Conservation (phyloP, 2,797 vertebrate species). For the Dallia pectoralis region DNA sequence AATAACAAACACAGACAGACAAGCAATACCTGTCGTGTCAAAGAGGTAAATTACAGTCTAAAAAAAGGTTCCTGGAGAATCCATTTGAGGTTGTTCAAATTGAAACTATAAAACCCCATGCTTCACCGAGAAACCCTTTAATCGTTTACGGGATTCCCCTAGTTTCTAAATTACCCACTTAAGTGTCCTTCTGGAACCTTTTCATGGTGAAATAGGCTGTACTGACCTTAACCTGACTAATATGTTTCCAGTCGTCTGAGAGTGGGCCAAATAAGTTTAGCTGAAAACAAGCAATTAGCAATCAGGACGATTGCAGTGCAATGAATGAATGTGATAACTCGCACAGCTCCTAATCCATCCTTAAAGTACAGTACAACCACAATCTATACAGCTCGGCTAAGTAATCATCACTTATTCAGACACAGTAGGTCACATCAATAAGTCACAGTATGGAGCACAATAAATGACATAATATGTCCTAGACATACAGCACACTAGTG, state of each 20-base stretch:
- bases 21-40: not conserved
- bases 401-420: not conserved
- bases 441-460: not conserved
- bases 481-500: not conserved
- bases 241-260: constrained; percentile 73
- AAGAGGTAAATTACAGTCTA: constrained; percentile 3
- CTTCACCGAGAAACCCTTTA: too few relatives aligned
- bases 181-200: too few relatives aligned
- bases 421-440: not conserved
- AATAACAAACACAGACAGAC: not conserved
- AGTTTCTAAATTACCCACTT: not conserved
- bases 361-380: not conserved
- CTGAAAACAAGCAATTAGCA: constrained; percentile 65
- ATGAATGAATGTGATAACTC: constrained; percentile 18
- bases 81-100: too few relatives aligned
- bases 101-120: too few relatives aligned
- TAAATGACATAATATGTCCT: not conserved
- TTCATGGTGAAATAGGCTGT: constrained; percentile 19
- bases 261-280: constrained; percentile 68
- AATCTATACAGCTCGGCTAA: not conserved
- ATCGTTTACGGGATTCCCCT: too few relatives aligned
- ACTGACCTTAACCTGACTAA: constrained; percentile 67
- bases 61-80: too few relatives aligned
- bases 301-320: constrained; percentile 48
- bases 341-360: not conserved